phyloP scores from a whole-genome alignment of 2,888 invertebrate genomes.

The Oegoconia quadripuncta region DNA sequence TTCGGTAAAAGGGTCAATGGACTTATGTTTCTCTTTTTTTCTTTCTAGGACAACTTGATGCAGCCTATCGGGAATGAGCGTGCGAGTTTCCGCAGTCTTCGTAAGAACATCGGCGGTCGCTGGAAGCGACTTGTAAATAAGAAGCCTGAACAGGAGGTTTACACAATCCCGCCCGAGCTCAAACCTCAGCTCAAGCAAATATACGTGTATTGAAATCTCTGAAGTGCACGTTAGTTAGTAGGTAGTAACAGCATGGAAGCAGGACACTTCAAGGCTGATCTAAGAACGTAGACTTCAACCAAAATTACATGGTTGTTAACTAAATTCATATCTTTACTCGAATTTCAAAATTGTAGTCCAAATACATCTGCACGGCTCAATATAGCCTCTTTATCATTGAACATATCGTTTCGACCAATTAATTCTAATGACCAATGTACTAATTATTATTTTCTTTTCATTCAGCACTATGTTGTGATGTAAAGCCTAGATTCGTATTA shows the following conservation, averaged over 20 bases:
- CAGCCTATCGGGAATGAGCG: conserved; percentile 84
- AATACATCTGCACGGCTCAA: conserved; percentile 50
- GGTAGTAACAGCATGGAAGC: conserved; percentile 56
- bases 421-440: conserved; percentile 64
- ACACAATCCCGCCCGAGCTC: conserved; percentile 91
- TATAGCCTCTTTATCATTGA: conserved; percentile 50
- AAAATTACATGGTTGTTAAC: conserved; percentile 57
- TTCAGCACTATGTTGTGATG: conserved; percentile 73
- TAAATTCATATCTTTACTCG: conserved; percentile 64
- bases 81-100: conserved; percentile 89
- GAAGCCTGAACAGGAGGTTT: conserved; percentile 89
- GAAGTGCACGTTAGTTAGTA: conserved; percentile 28
- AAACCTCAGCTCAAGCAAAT: conserved; percentile 93
- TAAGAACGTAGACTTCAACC: conserved; percentile 52
- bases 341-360: conserved; percentile 57
- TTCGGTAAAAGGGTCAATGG: conserved; percentile 7
- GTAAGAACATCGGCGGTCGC: conserved; percentile 91
- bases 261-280: conserved; percentile 59
- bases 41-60: conserved; percentile 87
- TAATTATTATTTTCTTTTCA: conserved; percentile 41
- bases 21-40: conserved; percentile 44
- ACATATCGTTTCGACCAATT: conserved; percentile 77
- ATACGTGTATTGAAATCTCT: conserved; percentile 85
- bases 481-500: conserved; percentile 75
- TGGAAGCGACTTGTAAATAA: conserved; percentile 91